Percentiles rank a stretch among this genome's conserved stretches.
Evolutionary conservation across 2,113 vertebrate genomes (phyloP).

Genomic region (Labeo rohita): DNA sequence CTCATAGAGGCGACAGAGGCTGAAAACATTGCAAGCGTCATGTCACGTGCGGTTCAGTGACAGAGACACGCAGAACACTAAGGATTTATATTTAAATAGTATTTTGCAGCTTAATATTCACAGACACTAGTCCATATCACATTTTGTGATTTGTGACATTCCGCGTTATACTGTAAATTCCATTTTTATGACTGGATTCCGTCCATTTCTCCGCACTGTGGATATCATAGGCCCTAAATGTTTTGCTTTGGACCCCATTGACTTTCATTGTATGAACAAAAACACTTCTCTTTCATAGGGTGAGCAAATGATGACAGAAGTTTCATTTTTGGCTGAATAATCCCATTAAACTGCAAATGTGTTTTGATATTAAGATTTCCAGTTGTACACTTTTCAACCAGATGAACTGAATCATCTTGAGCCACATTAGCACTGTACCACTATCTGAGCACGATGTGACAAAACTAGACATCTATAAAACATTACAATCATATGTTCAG

Average conservation of each 20-base stretch:
- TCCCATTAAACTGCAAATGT: neutral
- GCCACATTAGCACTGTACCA: neutral
- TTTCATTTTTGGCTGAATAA: neutral
- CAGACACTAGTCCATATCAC: no score
- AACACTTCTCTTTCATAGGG: neutral
- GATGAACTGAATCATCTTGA: neutral
- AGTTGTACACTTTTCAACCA: neutral
- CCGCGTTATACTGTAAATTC: no score
- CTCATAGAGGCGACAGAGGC: no score
- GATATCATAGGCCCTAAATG: neutral
- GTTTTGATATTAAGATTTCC: neutral
- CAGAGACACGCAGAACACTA: no score
- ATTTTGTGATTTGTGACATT: no score
- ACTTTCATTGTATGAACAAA: neutral
- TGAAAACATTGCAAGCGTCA: no score
- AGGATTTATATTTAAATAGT: no score
- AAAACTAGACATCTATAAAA: conserved; percentile 25
- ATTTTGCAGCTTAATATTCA: no score
- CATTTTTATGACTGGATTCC: no score
- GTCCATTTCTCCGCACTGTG: no score
- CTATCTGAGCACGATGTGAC: neutral
- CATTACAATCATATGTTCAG: conserved; percentile 30
- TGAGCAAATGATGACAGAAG: neutral
- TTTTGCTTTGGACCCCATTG: neutral
- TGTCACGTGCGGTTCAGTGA: no score